These are phyloP conservation scores for Drosophila triauraria DNA, from an alignment of 1,140 invertebrate species.

Conservation along the genomic window DNA sequence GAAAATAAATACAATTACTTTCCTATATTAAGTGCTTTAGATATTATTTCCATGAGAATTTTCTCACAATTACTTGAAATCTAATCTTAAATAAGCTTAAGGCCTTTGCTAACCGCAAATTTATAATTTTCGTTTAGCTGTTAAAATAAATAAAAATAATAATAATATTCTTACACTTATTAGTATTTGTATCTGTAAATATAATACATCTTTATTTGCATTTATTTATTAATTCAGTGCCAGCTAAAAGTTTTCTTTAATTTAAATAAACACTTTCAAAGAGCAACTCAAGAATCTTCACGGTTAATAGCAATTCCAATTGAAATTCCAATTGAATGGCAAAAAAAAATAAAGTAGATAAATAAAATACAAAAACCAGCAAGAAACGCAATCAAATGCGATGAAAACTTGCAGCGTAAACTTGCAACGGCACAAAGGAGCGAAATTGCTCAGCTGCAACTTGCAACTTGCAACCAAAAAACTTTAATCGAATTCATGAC, in stretches of 20 bases:
- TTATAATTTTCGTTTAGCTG: too few relatives aligned
- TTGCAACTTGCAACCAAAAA: conserved; percentile 55
- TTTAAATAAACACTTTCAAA: conserved; percentile 23
- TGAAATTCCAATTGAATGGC: conserved; percentile 29
- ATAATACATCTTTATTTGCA: not conserved
- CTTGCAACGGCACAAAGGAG: conserved; percentile 2
- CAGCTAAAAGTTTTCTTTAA: conserved; percentile 3
- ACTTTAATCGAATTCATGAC: conserved; percentile 81
- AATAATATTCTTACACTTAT: not conserved
- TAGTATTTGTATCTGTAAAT: not conserved
- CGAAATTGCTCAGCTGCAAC: conserved; percentile 47
- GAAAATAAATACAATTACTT: not conserved
- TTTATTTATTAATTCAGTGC: not conserved
- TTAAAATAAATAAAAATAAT: too few relatives aligned
- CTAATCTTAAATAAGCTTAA: too few relatives aligned
- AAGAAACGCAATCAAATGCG: conserved; percentile 27
- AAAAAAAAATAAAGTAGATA: not conserved
- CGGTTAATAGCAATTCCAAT: conserved; percentile 36
- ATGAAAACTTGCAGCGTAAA: conserved; percentile 8
- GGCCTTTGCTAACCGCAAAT: too few relatives aligned
- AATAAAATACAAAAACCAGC: not conserved
- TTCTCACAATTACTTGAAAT: too few relatives aligned
- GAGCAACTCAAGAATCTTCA: conserved; percentile 4
- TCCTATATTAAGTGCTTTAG: too few relatives aligned
- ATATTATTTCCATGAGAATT: not conserved